Evolutionary conservation across 1,140 invertebrate species (phyloP).

Genomic region (Leptopilina clavipes): DNA sequence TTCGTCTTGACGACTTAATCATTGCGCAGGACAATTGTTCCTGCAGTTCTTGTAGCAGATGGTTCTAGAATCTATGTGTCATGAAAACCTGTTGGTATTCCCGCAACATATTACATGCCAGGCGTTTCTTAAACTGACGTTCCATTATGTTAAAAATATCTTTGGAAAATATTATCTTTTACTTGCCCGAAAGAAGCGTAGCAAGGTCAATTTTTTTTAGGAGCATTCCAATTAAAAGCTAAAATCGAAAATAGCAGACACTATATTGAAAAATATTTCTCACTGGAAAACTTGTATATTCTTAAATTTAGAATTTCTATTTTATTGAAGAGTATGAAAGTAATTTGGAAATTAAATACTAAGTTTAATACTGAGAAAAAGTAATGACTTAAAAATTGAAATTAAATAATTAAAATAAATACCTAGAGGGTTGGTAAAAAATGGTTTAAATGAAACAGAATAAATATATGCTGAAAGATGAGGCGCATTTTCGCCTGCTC

Average conservation of each 20-base stretch:
- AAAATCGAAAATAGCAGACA: too few species aligned
- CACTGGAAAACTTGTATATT: too few species aligned
- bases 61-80: slow-evolving; percentile 11
- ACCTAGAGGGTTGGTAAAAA: too few species aligned
- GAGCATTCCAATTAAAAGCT: too few species aligned
- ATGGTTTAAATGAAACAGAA: not conserved
- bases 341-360: too few species aligned
- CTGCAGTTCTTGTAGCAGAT: not conserved
- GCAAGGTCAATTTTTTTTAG: too few species aligned
- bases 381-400: too few species aligned
- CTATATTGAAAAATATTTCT: too few species aligned
- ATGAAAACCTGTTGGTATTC: slow-evolving; percentile 29
- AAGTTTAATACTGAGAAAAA: too few species aligned
- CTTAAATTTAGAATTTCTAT: too few species aligned
- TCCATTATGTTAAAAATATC: not conserved
- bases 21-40: not conserved
- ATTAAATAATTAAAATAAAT: too few species aligned
- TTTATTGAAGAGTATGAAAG: too few species aligned
- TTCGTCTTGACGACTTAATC: not conserved
- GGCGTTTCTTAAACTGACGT: not conserved
- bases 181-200: not conserved
- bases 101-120: not conserved
- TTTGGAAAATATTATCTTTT: not conserved
- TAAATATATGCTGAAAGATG: slow-evolving; percentile 7
- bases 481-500: not conserved